These are phyloP conservation scores for Pararge aegeria DNA, from an alignment of 1,140 invertebrate species.

Conservation along the genomic window DNA sequence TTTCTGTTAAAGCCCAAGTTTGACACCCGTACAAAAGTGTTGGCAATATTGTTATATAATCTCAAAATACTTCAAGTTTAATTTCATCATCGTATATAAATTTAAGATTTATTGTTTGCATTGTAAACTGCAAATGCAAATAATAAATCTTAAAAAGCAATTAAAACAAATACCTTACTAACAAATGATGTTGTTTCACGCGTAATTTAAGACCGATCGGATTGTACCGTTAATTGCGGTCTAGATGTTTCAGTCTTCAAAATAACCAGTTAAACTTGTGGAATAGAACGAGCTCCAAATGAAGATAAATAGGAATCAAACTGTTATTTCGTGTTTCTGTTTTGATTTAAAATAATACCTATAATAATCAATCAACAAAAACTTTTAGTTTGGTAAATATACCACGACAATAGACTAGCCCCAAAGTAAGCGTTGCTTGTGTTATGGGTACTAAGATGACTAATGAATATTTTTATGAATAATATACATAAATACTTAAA, in stretches of 20 bases:
- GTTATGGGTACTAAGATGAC: too few relatives aligned
- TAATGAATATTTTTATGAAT: too few relatives aligned
- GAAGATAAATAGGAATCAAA: constrained; percentile 5
- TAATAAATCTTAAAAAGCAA: constrained; percentile 9
- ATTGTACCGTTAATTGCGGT: constrained; percentile 15
- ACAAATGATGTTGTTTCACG: constrained; percentile 16
- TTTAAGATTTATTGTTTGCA: too few relatives aligned
- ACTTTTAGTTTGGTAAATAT: too few relatives aligned
- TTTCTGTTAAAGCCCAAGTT: too few relatives aligned
- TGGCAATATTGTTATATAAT: too few relatives aligned
- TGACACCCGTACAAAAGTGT: too few relatives aligned
- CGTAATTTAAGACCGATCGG: constrained; percentile 11
- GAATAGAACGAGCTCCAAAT: background rate
- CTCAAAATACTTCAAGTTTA: too few relatives aligned
- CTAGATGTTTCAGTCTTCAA: constrained; percentile 2
- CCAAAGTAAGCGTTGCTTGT: too few relatives aligned
- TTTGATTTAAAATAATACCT: background rate
- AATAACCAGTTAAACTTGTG: constrained; percentile 3
- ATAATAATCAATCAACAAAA: too few relatives aligned
- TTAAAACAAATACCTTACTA: constrained; percentile 8
- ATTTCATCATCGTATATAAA: background rate
- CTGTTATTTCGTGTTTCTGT: background rate
- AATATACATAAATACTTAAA: too few relatives aligned
- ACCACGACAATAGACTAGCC: too few relatives aligned
- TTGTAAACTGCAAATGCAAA: background rate